phyloP scores from a whole-genome alignment of 2,888 invertebrate species.

The Formica aserva region DNA sequence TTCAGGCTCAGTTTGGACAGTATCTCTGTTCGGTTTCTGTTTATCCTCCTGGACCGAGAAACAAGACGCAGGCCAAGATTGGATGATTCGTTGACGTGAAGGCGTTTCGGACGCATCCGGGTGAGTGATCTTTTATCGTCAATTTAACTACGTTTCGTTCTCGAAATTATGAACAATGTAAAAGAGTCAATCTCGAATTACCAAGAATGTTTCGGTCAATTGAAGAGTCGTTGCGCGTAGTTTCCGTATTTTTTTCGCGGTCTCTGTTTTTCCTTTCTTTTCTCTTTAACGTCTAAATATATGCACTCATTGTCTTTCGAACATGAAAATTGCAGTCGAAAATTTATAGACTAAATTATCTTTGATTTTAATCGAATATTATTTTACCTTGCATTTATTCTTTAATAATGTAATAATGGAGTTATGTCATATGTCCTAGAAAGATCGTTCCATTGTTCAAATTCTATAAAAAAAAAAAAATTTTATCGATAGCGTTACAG shows the following conservation, averaged over 20 bases:
- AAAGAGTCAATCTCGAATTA: constrained; percentile 12
- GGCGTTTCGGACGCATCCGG: constrained; percentile 84
- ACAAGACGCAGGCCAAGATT: constrained; percentile 77
- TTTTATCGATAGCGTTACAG: background rate
- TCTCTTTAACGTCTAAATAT: background rate
- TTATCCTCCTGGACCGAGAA: constrained; percentile 74
- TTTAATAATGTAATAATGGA: background rate
- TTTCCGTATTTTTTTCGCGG: background rate
- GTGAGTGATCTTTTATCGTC: constrained; percentile 72
- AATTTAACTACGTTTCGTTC: background rate
- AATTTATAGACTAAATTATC: background rate
- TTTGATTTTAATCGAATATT: background rate
- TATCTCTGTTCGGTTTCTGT: constrained; percentile 65
- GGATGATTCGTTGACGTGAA: constrained; percentile 80
- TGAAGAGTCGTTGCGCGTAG: background rate
- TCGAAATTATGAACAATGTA: constrained; percentile 23
- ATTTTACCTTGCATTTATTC: background rate
- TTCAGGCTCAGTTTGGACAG: constrained; percentile 73
- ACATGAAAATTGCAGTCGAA: background rate
- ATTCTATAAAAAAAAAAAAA: background rate
- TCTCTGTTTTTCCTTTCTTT: background rate
- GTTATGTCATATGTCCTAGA: background rate
- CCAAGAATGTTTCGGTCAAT: background rate
- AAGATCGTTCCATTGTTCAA: background rate
- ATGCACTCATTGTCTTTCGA: background rate